Evolutionary conservation across 53 echinoderm and acorn worm species (phyloP).

Genomic region (Crossaster papposus): DNA sequence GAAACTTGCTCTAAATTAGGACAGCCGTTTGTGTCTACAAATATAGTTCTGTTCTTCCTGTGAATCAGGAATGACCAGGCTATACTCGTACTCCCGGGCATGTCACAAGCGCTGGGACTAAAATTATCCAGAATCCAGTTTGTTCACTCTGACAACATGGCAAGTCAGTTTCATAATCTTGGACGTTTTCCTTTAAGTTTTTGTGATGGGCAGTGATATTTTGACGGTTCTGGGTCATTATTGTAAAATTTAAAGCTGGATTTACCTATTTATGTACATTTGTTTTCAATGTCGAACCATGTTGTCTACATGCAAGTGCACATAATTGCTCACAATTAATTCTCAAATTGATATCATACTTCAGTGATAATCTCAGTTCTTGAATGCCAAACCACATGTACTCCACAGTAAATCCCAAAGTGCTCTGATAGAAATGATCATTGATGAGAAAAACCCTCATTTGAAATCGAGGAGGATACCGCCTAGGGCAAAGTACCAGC

Average conservation of each 20-base stretch:
- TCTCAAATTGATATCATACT: background rate
- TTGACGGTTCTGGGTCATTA: too few species aligned
- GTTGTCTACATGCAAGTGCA: background rate
- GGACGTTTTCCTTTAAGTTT: too few species aligned
- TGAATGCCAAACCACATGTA: background rate
- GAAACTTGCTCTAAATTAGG: background rate
- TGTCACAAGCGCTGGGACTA: too few species aligned
- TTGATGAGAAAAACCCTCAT: conserved; percentile 14
- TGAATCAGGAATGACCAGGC: too few species aligned
- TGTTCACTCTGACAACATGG: too few species aligned
- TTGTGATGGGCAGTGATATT: too few species aligned
- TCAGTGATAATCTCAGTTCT: background rate
- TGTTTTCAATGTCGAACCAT: too few species aligned
- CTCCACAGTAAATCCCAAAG: conserved; percentile 20
- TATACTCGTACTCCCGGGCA: too few species aligned
- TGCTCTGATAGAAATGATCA: conserved; percentile 4
- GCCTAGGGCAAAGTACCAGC: conserved; percentile 13
- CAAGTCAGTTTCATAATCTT: too few species aligned
- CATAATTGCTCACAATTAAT: background rate
- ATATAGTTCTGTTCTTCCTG: background rate
- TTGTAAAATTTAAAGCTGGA: too few species aligned
- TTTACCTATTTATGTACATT: too few species aligned
- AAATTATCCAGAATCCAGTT: too few species aligned
- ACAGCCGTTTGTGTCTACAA: background rate
- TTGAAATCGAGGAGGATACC: conserved; percentile 12